Conservation (phyloP, 2,888 invertebrate genomes). For the Drosophila conformis region DNA sequence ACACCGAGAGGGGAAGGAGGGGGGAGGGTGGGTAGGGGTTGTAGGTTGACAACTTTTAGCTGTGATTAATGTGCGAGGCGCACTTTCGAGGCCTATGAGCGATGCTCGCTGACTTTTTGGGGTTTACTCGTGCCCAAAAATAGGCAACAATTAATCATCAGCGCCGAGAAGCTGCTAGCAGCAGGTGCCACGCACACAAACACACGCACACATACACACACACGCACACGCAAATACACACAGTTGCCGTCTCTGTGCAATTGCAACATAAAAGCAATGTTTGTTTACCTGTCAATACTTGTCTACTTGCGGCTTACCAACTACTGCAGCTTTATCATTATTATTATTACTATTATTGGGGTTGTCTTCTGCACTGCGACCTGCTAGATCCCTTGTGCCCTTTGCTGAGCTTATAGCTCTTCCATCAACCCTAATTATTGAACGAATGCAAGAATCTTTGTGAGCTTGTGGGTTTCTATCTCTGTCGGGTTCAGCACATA, state of each 20-base stretch:
- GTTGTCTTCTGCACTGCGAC: background rate
- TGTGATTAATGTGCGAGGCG: slow-evolving; percentile 68
- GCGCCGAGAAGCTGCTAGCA: slow-evolving; percentile 46
- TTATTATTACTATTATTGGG: background rate
- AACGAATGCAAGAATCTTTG: background rate
- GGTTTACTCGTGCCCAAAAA: slow-evolving; percentile 51
- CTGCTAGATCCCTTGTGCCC: background rate
- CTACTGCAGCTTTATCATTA: slow-evolving; percentile 1
- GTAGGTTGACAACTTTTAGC: slow-evolving; percentile 35
- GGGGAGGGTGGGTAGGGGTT: background rate
- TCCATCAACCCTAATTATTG: background rate
- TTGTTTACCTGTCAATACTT: slow-evolving; percentile 32
- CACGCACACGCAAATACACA: slow-evolving; percentile 9
- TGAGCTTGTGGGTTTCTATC: background rate
- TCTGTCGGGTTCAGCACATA: background rate
- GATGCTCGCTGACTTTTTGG: slow-evolving; percentile 64
- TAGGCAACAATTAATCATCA: slow-evolving; percentile 68
- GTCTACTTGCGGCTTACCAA: slow-evolving; percentile 33
- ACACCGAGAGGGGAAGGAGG: background rate
- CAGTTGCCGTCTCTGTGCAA: slow-evolving; percentile 7
- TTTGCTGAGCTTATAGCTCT: background rate
- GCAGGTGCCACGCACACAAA: slow-evolving; percentile 51
- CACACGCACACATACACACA: slow-evolving; percentile 13
- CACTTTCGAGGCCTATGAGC: slow-evolving; percentile 56
- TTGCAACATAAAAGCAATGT: slow-evolving; percentile 15